Percentiles rank a stretch among this genome's conserved stretches.
Evolutionary conservation across 1,140 invertebrate species (phyloP).

Genomic region (Drosophila sp.): DNA sequence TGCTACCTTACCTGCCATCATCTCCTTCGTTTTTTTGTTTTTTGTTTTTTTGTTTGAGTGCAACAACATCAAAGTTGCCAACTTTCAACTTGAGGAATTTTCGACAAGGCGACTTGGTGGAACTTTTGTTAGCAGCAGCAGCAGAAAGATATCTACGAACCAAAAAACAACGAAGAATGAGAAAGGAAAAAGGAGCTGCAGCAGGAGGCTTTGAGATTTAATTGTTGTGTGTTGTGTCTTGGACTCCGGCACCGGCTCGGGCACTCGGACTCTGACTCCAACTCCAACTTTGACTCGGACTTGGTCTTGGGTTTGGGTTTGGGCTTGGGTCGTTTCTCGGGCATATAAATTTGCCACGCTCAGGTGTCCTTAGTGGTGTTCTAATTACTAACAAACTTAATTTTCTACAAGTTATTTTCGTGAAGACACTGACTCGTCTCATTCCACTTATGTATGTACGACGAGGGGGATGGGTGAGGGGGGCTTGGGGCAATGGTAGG

Average conservation of each 20-base stretch:
- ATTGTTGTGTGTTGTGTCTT: constrained; percentile 67
- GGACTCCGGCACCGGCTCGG: not conserved
- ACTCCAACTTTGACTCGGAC: not conserved
- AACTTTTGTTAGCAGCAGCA: constrained; percentile 66
- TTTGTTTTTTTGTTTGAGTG: constrained; percentile 16
- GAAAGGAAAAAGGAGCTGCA: constrained; percentile 7
- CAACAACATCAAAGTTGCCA: constrained; percentile 75
- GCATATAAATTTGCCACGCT: constrained; percentile 47
- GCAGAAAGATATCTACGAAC: constrained; percentile 32
- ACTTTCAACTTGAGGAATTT: constrained; percentile 80
- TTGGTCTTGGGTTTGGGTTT: not conserved
- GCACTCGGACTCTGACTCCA: not conserved
- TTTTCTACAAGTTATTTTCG: constrained; percentile 79
- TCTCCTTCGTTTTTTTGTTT: not conserved
- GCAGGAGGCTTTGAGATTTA: constrained; percentile 51
- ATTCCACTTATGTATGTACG: constrained; percentile 1
- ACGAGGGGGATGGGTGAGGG: not conserved
- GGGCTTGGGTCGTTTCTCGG: not conserved
- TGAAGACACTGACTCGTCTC: constrained; percentile 51
- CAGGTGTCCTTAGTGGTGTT: constrained; percentile 81
- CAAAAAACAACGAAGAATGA: constrained; percentile 8
- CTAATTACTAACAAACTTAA: constrained; percentile 82
- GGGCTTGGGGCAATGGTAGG: not conserved
- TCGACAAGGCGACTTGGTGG: constrained; percentile 71
- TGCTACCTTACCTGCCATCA: not conserved